Evolutionary conservation across 2,113 vertebrate genomes (phyloP), one percentile per base, ranked within the genome.

Genomic region (Morone saxatilis): DNA sequence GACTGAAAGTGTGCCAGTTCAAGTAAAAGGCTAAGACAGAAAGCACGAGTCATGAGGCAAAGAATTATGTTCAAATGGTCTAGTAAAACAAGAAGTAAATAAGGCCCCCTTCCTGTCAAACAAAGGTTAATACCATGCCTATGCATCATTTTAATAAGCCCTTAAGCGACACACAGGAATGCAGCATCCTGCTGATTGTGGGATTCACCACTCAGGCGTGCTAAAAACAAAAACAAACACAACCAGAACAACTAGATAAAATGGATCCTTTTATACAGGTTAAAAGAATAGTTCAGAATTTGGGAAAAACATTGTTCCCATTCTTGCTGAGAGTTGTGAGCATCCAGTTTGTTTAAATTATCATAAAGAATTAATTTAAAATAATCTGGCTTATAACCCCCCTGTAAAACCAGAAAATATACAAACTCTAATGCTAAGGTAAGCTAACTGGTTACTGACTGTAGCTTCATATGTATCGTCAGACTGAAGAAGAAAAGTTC

Each of bases 81-180:
- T 8, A 5, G 20, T 40, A 63, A 54, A 69, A 14, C 41, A n/a
- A 25, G 13, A 71, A 40, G 54, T n/a, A 73, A 62, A 65, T 43
- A 76, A 61, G 16, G 13, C 19, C n/a, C 11, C 31, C 17, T 59
- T 66, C 59, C 71, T 74, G 61, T 54, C 0, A 16, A 77, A 74
- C 38, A 36, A 63, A 63, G 48, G 72, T 74, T 63, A 84, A 77
- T 13, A 62, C 45, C 10, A 53, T 16, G 19, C 2, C 59, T 22
- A 62, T 75, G 57, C 1, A 82, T 88, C 75, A 86, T 66, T 78
- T 63, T 71, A 72, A 78, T 78, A 72, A 78, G 79, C 48, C 8
- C 17, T 47, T 48, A 59, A 40, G 48, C 51, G 66, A 84, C 60
- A 69, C 19, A 13, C 17, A 54, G 57, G 53, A 73, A 80, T 36